phyloP scores from a whole-genome alignment of 2,797 vertebrate species.

The Lycodopsis pacificus region DNA sequence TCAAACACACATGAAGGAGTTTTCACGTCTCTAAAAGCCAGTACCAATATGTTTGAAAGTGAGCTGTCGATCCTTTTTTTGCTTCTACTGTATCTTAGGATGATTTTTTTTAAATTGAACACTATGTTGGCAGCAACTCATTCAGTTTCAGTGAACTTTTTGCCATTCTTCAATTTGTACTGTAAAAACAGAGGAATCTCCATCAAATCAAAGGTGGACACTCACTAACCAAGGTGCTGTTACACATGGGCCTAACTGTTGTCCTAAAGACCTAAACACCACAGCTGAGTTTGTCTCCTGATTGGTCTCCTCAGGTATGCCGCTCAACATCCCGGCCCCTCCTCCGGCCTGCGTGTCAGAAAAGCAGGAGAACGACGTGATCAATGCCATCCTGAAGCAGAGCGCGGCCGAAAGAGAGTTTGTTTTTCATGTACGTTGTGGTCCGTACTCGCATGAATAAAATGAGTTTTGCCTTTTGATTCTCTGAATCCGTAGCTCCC shows the following conservation, averaged over 20 bases:
- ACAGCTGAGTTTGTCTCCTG: conserved; percentile 4
- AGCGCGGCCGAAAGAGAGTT: conserved; percentile 94
- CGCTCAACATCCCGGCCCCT: conserved; percentile 94
- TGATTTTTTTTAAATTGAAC: no score
- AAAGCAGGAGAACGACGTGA: conserved; percentile 98
- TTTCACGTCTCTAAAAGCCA: background rate
- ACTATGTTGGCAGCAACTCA: no score
- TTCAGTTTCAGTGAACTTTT: no score
- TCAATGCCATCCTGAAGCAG: conserved; percentile 97
- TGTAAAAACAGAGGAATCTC: no score
- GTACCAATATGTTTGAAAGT: background rate
- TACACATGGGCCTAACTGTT: background rate
- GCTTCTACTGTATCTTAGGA: no score
- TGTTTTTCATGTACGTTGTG: conserved; percentile 82
- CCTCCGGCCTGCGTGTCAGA: conserved; percentile 95
- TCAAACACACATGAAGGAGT: background rate
- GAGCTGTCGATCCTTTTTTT: no score
- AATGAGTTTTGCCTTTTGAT: background rate
- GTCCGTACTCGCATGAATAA: background rate
- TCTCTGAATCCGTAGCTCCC: background rate
- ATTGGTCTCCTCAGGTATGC: conserved; percentile 78
- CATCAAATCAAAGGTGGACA: background rate
- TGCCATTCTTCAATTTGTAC: no score
- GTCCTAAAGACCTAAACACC: background rate
- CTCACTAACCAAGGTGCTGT: background rate